These are phyloP conservation scores for Brachionus asplanchnoidis DNA, from an alignment of 1,140 invertebrate species.

Conservation along the genomic window DNA sequence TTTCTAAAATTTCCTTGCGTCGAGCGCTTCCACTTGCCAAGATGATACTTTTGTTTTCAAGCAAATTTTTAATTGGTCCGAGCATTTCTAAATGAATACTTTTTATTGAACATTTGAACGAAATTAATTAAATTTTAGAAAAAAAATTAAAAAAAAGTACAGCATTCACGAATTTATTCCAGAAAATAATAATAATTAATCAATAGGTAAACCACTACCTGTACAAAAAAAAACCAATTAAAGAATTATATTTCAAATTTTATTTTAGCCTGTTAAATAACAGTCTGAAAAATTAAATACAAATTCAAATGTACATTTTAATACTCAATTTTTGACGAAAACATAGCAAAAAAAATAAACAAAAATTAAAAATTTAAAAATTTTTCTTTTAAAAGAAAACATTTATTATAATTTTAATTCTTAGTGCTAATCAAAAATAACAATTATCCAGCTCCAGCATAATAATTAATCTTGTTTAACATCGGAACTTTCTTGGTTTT, in stretches of 20 bases:
- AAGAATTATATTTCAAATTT: background rate
- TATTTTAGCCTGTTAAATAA: background rate
- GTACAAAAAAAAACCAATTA: background rate
- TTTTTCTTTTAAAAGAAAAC: conserved; percentile 30
- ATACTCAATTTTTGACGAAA: conserved; percentile 11
- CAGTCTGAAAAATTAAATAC: conserved; percentile 11
- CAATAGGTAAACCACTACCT: background rate
- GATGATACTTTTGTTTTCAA: conserved; percentile 19
- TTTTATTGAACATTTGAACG: background rate
- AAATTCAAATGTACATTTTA: conserved; percentile 28
- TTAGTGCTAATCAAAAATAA: background rate
- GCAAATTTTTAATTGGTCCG: conserved; percentile 1
- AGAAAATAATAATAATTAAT: background rate
- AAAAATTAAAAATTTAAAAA: background rate
- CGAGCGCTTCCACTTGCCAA: conserved; percentile 29
- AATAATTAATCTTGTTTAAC: conserved; percentile 21
- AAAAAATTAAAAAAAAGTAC: background rate
- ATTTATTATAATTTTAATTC: background rate
- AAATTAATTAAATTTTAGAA: background rate
- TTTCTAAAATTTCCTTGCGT: conserved; percentile 11
- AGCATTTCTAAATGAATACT: background rate
- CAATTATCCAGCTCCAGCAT: background rate
- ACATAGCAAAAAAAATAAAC: conserved; percentile 7
- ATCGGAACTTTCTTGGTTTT: conserved; percentile 14
- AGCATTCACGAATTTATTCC: background rate